Conservation (phyloP, 2,113 vertebrate genomes). For the Ptychochromis oligacanthus region DNA sequence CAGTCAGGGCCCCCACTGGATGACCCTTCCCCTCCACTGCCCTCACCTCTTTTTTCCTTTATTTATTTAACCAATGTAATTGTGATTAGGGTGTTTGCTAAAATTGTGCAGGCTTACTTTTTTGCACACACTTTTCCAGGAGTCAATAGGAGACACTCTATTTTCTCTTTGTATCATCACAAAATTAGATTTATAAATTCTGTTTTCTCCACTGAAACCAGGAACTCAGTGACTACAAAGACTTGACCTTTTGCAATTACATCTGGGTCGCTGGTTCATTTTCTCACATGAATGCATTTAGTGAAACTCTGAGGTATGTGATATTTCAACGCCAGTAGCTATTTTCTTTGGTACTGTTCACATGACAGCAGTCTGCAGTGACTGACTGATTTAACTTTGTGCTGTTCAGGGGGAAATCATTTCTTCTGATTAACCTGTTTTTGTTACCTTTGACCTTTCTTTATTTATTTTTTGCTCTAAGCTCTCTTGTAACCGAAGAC, state of each 20-base stretch:
- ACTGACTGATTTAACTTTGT: constrained; percentile 4
- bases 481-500: background rate
- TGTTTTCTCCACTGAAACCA: background rate
- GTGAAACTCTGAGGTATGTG: background rate
- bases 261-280: accelerated
- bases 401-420: background rate
- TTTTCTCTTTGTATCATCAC: background rate
- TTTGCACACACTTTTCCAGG: background rate
- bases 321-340: constrained; percentile 19
- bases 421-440: background rate
- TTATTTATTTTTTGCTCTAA: background rate
- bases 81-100: background rate
- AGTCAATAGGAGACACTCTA: background rate
- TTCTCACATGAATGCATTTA: background rate
- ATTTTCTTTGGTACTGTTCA: background rate
- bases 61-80: background rate
- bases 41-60: background rate
- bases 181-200: background rate
- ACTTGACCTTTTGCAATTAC: background rate
- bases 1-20: background rate
- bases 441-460: background rate
- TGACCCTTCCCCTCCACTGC: accelerated
- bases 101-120: background rate
- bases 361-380: background rate
- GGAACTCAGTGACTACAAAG: background rate